Base-by-base conservation (phyloP, 1,140 invertebrate genomes). In the Brachionus paranguensis region DNA sequence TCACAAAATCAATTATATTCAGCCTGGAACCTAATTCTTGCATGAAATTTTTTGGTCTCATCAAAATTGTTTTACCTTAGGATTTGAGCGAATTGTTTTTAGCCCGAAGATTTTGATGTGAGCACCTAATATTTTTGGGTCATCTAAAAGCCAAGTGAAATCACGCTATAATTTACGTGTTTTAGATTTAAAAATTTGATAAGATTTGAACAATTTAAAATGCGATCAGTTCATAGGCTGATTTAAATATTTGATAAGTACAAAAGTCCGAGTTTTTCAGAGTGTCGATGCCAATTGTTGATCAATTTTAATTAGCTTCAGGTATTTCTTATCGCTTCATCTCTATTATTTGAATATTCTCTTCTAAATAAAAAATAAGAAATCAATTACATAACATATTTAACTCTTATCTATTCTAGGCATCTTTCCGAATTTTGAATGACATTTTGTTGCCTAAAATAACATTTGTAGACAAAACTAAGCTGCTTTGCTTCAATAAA, bases 111-210 rank as follows among this genome's bases (percentile, higher is more conserved):
- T 10, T 20, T 24, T 60, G 5, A 10, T 47, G 11, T 47, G 45
- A 47, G 45, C 6, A 47, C 14, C 45, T 47, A 60, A 60, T 20
- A 60, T 72, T 72, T 72, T 72, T 72, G 37, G 68, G 41, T 72
- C 68, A 72, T 72, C 37, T 20, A 24, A 43, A 72, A 43, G 33
- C 12, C 33, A 10, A 68, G 65, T 43, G 17, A 43, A 72, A 72
- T 72, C 68, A 72, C 37, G 68, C 68, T 72, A 72, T 72, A 72
- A 72, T 72, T 72, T 72, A 72, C 68, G 68, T 72, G 33, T 72
- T 43, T 72, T 72, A 72, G 68, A 72, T 72, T 72, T 43, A 5
- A 72, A 43, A 41, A 20, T 43, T 41, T 20, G 68, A 72, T 72
- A 72, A 72, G 33, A 72, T 72, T 72, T 24, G 10, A 43, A 41